Conservation (phyloP, 2,113 vertebrate species). For the Cavia porcellus region DNA sequence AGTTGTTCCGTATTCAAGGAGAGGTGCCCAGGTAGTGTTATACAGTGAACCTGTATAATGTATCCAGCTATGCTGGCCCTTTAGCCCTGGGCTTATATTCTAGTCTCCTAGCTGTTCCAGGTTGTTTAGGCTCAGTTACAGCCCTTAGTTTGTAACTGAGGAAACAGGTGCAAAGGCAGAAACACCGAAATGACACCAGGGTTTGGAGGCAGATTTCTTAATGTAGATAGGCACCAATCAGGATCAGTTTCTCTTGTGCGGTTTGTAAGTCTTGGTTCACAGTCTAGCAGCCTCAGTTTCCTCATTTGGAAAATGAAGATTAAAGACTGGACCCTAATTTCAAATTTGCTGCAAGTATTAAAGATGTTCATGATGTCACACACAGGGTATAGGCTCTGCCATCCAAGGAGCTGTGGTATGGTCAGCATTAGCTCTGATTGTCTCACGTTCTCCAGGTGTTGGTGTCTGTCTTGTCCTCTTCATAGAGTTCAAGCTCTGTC, state of each 20-base stretch:
- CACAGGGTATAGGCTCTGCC: neutral
- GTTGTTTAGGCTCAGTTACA: neutral
- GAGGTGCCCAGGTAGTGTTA: too few relatives aligned
- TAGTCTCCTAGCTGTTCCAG: neutral
- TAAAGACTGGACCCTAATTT: neutral
- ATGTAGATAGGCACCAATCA: too few relatives aligned
- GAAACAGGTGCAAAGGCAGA: neutral
- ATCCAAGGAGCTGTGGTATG: neutral
- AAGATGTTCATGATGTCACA: neutral
- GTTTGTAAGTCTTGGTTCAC: neutral
- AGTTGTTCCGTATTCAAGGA: too few relatives aligned
- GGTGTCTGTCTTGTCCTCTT: neutral
- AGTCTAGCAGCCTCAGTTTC: neutral
- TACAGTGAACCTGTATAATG: neutral
- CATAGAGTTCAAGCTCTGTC: neutral
- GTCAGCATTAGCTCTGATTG: neutral
- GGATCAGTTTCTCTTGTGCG: too few relatives aligned
- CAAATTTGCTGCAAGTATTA: neutral
- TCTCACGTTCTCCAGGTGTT: neutral
- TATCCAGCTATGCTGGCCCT: neutral
- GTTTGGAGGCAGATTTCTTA: too few relatives aligned
- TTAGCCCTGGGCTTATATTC: neutral
- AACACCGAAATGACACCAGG: too few relatives aligned
- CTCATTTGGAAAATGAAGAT: slow-evolving; percentile 1
- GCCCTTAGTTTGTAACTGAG: neutral